Conservation (phyloP, 2,888 invertebrate species). For the Aleiodes testaceus region DNA sequence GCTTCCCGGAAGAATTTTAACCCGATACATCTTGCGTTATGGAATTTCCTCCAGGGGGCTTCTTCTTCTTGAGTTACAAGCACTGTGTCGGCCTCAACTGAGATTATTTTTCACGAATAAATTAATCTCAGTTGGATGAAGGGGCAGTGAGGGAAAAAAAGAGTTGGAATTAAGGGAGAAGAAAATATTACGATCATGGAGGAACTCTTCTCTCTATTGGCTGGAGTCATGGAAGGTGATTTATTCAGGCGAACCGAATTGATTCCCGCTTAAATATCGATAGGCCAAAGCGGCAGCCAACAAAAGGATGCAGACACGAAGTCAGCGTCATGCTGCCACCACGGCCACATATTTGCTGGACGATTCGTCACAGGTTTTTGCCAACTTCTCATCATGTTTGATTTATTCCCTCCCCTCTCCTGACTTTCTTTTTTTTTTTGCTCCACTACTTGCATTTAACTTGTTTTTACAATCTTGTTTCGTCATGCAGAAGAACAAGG, state of each 20-base stretch:
- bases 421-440: conserved; percentile 5
- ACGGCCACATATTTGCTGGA: conserved; percentile 61
- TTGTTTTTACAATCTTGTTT: conserved; percentile 17
- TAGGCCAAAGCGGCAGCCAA: conserved; percentile 50
- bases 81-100: conserved; percentile 11
- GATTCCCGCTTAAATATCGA: conserved; percentile 64
- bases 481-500: neutral
- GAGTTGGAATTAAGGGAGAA: neutral
- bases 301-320: conserved; percentile 48
- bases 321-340: conserved; percentile 42
- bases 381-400: conserved; percentile 36
- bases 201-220: neutral
- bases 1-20: conserved; percentile 47
- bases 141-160: conserved; percentile 15
- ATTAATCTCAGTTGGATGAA: conserved; percentile 46
- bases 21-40: conserved; percentile 29
- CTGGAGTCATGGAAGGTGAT: conserved; percentile 30
- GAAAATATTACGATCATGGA: neutral
- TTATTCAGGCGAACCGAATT: conserved; percentile 61
- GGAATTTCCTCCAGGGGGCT: conserved; percentile 38
- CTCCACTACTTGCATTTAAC: neutral
- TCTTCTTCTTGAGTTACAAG: conserved; percentile 39
- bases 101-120: conserved; percentile 44
- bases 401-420: conserved; percentile 4
- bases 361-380: conserved; percentile 58